phyloP scores from a whole-genome alignment of 2,113 vertebrate species.

The Rutilus rutilus region DNA sequence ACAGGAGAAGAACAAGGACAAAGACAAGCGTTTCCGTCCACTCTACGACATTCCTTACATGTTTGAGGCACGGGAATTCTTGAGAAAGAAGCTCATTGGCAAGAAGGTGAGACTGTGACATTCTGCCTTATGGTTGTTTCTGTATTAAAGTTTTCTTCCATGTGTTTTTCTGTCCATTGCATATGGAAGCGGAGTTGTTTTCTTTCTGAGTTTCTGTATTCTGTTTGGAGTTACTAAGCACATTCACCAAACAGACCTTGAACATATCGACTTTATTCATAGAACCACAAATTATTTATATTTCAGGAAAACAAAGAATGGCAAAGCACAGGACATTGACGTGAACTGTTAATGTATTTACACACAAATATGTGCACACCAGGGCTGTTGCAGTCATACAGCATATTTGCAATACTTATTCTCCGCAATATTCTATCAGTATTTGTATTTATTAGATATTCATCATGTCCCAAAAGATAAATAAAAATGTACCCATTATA shows the following conservation, averaged over 20 bases:
- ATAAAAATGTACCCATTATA: neutral
- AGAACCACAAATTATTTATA: neutral
- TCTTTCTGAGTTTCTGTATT: conserved; percentile 1
- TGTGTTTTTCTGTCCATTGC: neutral
- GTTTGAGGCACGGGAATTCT: conserved; percentile 97
- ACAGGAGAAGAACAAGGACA: conserved; percentile 88
- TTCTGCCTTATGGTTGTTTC: neutral
- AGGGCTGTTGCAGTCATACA: neutral
- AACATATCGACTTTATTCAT: neutral
- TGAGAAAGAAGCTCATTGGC: conserved; percentile 97
- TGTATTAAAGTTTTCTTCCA: neutral
- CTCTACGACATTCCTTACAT: conserved; percentile 99
- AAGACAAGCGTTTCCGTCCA: conserved; percentile 95
- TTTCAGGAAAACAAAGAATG: neutral
- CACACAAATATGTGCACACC: neutral
- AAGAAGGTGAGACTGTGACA: conserved; percentile 85
- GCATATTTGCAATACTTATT: neutral
- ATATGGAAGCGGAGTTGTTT: neutral
- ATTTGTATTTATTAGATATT: neutral
- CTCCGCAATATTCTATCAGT: neutral
- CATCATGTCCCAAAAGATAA: neutral
- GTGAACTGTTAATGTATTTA: neutral
- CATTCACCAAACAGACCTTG: conserved; percentile 20
- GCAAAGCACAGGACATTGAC: neutral
- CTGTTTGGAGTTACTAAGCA: neutral